Evolutionary conservation across 2,797 vertebrate genomes (phyloP).

Genomic region (Rallus crepitans): DNA sequence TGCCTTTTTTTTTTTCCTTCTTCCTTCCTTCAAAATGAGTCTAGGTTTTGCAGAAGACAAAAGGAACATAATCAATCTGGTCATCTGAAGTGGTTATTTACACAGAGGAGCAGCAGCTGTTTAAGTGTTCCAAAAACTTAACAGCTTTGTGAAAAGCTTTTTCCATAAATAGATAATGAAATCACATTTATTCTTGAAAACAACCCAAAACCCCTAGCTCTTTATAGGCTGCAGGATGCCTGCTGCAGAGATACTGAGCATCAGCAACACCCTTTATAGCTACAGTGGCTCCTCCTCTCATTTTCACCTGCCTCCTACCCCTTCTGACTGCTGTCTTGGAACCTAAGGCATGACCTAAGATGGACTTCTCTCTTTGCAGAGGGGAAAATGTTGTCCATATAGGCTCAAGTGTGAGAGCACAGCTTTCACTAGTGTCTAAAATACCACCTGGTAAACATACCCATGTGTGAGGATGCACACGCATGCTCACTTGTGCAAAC

Average conservation of each 20-base stretch:
- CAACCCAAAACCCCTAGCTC: not conserved
- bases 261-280: not conserved
- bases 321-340: not conserved
- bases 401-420: not conserved
- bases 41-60: not conserved
- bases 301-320: not conserved
- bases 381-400: not conserved
- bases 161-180: not conserved
- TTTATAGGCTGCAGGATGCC: not conserved
- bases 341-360: not conserved
- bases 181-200: not conserved
- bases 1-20: not conserved
- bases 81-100: not conserved
- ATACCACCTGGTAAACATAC: fast-evolving
- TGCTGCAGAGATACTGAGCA: not conserved
- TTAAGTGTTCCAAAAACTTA: not conserved
- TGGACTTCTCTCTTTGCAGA: not conserved
- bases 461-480: not conserved
- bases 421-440: not conserved
- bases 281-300: not conserved
- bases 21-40: not conserved
- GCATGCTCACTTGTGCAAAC: not conserved
- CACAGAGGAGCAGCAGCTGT: not conserved
- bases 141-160: not conserved
- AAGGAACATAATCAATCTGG: not conserved